Evolutionary conservation across 2,888 invertebrate species (phyloP), one percentile per base, ranked within the genome.

Genomic region (Alloscopus bannaensis): DNA sequence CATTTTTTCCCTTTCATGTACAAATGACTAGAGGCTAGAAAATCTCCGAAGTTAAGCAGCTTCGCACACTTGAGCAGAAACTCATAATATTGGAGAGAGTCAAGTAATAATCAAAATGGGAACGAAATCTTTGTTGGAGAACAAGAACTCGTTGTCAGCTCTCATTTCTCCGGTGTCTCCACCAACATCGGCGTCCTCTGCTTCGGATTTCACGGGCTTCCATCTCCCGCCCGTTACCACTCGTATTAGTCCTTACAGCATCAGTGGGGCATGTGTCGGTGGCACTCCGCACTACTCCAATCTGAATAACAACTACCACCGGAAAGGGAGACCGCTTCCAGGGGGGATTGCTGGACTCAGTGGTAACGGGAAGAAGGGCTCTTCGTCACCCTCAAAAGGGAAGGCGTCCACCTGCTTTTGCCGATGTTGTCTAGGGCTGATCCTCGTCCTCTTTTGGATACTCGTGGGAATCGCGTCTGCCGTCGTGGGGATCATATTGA

Each of bases 181-280:
- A 13, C 82, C 82, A 65, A 77, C 82, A n/a, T 82, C 82, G 11
- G 77, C 80, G 3, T 71, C 73, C 11, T 70, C 81, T 20, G 71
- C 66, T 11, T 80, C 81, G n/a, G 80, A 81, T 64, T 82, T 83
- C 40, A 71, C 81, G 18, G 81, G 75, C 16, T 83, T 84, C 69
- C 84, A 82, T 68, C 77, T 84, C 28, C 84, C 84, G 6, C 78
- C 82, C 2, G 79, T 77, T 31, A 80, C 82, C 31, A 80, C 84
- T 18, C 71, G 81, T 29, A 81, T 82, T n/a, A 77, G 76, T 57
- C 84, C 84, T 1, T 79, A 82, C 62, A 66, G 79, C 6, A 70
- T 69, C 16, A 70, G 69, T 29, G 70, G 70, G 52, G 64, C 50
- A 13, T 18, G 57, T 45, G 26, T 3, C 26, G 40, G 62, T 1